Conservation (phyloP, 1,140 invertebrate species). For the Euborellia annulipes region DNA sequence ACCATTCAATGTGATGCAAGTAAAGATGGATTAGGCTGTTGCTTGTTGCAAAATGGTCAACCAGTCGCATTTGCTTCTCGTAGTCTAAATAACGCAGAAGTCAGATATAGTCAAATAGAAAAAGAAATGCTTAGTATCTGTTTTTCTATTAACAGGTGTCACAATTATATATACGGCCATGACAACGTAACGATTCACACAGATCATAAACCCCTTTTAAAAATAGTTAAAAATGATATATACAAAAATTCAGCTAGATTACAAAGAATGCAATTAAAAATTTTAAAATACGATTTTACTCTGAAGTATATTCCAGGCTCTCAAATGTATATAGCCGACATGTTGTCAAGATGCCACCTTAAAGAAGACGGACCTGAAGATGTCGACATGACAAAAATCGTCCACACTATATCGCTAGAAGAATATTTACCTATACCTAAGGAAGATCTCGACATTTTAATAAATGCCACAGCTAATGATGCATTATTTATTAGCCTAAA, state of each 20-base stretch:
- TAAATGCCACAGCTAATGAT: no score
- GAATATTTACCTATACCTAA: no score
- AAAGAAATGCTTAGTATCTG: constrained; percentile 6
- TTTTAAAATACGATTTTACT: no score
- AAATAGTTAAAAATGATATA: background rate
- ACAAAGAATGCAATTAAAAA: no score
- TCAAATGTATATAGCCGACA: no score
- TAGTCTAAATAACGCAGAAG: constrained; percentile 14
- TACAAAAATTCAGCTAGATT: no score
- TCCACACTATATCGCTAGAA: constrained; percentile 1
- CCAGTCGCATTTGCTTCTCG: constrained; percentile 23
- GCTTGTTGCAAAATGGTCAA: constrained; percentile 18
- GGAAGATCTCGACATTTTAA: no score
- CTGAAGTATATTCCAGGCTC: no score
- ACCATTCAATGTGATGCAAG: constrained; percentile 20
- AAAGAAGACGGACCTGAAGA: no score
- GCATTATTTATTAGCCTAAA: no score
- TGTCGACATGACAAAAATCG: background rate
- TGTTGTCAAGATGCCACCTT: no score
- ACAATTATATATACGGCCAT: constrained; percentile 25
- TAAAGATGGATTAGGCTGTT: constrained; percentile 20
- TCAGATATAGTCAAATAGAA: constrained; percentile 7
- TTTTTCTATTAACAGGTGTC: constrained; percentile 24
- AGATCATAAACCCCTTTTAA: constrained; percentile 23
- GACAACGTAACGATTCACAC: constrained; percentile 18